A percentile compares a stretch with the other conserved stretches of the same genome.
Conservation (phyloP, 2,113 vertebrate species). For the Rhagologus leucostigma region DNA sequence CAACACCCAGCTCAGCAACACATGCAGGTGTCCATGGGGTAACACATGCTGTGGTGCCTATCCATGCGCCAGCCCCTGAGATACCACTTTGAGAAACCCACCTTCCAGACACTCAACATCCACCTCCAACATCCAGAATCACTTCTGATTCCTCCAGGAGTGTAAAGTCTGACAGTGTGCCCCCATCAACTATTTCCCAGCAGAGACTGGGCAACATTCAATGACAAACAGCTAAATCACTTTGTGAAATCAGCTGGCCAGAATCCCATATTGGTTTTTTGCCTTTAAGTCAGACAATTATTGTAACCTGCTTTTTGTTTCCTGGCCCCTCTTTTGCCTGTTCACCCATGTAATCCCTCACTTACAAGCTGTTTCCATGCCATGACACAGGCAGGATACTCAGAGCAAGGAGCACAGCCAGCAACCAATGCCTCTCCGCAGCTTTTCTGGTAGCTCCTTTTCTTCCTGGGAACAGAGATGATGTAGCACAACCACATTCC, state of each 20-base stretch:
- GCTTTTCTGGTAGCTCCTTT: neutral
- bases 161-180: neutral
- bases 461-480: accelerated
- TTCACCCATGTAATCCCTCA: neutral
- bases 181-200: neutral
- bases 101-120: neutral
- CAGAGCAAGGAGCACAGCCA: neutral
- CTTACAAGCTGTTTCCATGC: neutral
- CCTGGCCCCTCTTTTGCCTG: neutral
- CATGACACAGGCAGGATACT: neutral
- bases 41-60: neutral
- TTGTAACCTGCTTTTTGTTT: neutral
- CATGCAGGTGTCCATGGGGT: accelerated
- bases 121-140: neutral
- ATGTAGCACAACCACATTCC: neutral
- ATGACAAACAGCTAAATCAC: neutral
- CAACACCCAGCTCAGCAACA: neutral
- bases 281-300: neutral
- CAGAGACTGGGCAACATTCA: neutral
- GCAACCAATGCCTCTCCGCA: accelerated
- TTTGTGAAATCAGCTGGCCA: neutral
- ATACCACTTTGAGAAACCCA: neutral
- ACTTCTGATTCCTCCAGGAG: neutral
- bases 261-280: neutral
- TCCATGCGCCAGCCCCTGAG: neutral